These are phyloP conservation scores for Arvicanthis niloticus DNA, from an alignment of 2,113 vertebrate species.

Conservation along the genomic window DNA sequence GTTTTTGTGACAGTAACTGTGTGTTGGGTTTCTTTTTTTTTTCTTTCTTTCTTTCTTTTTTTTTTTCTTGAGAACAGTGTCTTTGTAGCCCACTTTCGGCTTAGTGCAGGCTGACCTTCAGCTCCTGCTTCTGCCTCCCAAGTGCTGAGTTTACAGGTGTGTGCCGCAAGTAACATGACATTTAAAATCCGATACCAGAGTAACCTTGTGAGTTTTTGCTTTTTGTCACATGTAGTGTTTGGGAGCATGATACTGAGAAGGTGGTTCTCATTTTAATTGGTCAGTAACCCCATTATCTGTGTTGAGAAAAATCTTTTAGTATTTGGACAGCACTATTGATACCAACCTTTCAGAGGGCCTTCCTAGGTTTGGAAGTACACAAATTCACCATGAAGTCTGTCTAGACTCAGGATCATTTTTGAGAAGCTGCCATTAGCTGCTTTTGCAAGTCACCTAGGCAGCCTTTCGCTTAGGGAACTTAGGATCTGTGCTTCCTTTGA, in stretches of 20 bases:
- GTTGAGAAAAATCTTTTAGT: constrained; percentile 43
- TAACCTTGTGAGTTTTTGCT: constrained; percentile 39
- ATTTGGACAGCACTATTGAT: constrained; percentile 68
- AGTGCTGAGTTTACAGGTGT: not conserved
- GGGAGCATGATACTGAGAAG: not conserved
- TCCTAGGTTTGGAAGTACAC: not conserved
- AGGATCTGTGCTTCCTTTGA: constrained; percentile 66
- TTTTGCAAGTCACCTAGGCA: constrained; percentile 47
- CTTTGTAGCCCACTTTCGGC: not conserved
- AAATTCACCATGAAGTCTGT: not conserved
- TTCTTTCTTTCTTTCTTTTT: not conserved
- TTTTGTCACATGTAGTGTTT: constrained; percentile 35
- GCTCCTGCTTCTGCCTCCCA: not conserved
- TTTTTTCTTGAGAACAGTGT: too few relatives aligned
- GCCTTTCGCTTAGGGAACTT: not conserved
- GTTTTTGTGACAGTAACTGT: not conserved
- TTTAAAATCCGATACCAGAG: constrained; percentile 64
- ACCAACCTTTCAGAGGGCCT: not conserved
- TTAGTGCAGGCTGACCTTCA: not conserved
- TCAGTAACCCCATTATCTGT: not conserved
- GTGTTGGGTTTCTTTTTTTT: too few relatives aligned
- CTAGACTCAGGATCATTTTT: constrained; percentile 1
- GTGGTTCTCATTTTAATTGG: constrained; percentile 61
- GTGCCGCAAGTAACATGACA: not conserved
- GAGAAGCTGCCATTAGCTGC: constrained; percentile 39